Conservation (phyloP, 2,113 vertebrate genomes). For the Telmatochromis sp. region DNA sequence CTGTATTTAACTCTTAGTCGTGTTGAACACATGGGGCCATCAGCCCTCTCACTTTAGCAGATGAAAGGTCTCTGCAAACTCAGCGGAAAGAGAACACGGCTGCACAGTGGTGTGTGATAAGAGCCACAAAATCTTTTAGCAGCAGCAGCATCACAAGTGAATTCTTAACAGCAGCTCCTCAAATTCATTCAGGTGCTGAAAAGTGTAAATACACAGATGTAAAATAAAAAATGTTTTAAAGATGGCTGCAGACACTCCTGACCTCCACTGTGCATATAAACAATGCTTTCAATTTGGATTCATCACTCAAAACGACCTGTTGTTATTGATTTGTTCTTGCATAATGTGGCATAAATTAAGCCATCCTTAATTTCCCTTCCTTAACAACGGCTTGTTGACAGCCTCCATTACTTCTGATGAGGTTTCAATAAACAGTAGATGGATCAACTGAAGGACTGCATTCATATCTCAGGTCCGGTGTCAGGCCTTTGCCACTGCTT, state of each 20-base stretch:
- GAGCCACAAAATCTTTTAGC: background rate
- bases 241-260: background rate
- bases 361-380: background rate
- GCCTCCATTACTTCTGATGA: background rate
- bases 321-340: background rate
- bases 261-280: background rate
- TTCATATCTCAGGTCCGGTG: background rate
- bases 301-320: background rate
- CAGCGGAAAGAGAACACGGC: conserved; percentile 2
- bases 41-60: background rate
- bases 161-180: background rate
- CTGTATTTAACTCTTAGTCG: background rate
- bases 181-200: background rate
- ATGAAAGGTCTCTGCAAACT: background rate
- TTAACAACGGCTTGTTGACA: background rate
- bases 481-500: background rate
- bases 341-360: background rate
- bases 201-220: background rate
- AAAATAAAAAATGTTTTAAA: background rate
- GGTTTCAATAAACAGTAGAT: background rate
- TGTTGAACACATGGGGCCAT: background rate
- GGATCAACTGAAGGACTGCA: background rate
- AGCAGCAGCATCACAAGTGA: background rate
- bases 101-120: background rate
- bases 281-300: background rate